These are phyloP conservation scores for Chloromyia formosa DNA, from an alignment of 2,888 invertebrate genomes.

Conservation along the genomic window DNA sequence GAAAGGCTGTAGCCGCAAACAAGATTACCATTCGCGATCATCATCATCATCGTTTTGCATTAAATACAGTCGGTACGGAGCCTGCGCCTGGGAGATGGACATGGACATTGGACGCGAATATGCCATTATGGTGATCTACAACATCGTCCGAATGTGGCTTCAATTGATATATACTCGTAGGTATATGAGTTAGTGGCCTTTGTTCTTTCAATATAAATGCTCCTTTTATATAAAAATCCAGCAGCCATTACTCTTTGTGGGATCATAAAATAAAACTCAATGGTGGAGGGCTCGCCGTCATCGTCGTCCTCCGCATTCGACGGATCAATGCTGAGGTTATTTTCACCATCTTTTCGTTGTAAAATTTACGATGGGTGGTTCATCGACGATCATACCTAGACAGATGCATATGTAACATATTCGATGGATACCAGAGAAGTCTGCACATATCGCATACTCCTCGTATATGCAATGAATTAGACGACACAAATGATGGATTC, in stretches of 20 bases:
- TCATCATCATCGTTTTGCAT: not conserved
- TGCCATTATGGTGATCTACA: slow-evolving; percentile 3
- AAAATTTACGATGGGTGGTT: slow-evolving; percentile 8
- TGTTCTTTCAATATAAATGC: not conserved
- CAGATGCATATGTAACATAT: no score
- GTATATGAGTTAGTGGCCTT: not conserved
- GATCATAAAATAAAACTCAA: slow-evolving; percentile 33
- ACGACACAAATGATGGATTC: slow-evolving; percentile 4
- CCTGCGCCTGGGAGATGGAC: slow-evolving; percentile 3
- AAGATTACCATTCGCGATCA: slow-evolving; percentile 7
- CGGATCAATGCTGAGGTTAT: slow-evolving; percentile 11
- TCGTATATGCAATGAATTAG: not conserved
- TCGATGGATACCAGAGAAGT: no score
- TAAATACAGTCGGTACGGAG: not conserved
- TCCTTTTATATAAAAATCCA: slow-evolving; percentile 42
- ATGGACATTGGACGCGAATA: slow-evolving; percentile 10
- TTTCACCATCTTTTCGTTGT: slow-evolving; percentile 20
- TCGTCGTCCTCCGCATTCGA: not conserved
- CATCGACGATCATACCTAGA: not conserved
- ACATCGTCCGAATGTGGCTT: not conserved
- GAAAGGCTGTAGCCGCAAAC: slow-evolving; percentile 20
- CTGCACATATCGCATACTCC: not conserved
- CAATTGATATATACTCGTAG: not conserved
- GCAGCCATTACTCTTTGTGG: slow-evolving; percentile 38
- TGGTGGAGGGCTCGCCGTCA: not conserved